Percentiles rank a stretch among this genome's conserved stretches.
Conservation (phyloP, 2,888 invertebrate species). For the Apodemia zela region DNA sequence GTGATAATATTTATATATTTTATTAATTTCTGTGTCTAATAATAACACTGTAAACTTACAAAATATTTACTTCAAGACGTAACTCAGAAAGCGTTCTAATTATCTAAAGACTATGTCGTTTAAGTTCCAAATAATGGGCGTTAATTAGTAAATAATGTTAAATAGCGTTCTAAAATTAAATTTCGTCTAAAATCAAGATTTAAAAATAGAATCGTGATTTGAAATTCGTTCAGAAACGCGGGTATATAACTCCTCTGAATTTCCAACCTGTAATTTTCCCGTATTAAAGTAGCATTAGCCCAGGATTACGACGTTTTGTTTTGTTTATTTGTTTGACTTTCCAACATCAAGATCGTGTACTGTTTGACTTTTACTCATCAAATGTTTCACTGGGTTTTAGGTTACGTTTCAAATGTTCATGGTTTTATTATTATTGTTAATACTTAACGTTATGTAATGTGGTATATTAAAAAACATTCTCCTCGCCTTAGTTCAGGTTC, state of each 20-base stretch:
- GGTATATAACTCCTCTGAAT: neutral
- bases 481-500: too few species aligned
- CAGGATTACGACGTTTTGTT: neutral
- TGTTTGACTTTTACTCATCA: slow-evolving; percentile 4
- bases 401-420: neutral
- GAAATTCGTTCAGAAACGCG: neutral
- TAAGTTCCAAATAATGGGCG: too few species aligned
- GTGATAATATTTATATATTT: too few species aligned
- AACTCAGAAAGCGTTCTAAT: too few species aligned
- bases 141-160: neutral
- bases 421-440: neutral
- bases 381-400: neutral
- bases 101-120: too few species aligned
- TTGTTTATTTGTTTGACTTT: slow-evolving; percentile 14
- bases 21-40: too few species aligned
- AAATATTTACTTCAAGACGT: too few species aligned
- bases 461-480: too few species aligned
- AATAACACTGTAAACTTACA: too few species aligned
- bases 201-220: neutral
- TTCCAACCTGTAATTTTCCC: slow-evolving; percentile 12
- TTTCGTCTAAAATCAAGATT: neutral
- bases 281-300: slow-evolving; percentile 10
- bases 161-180: neutral
- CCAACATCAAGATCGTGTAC: neutral
- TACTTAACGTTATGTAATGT: neutral